Evolutionary conservation across 1,140 invertebrate genomes (phyloP).

Genomic region (Eriosoma lanigerum): DNA sequence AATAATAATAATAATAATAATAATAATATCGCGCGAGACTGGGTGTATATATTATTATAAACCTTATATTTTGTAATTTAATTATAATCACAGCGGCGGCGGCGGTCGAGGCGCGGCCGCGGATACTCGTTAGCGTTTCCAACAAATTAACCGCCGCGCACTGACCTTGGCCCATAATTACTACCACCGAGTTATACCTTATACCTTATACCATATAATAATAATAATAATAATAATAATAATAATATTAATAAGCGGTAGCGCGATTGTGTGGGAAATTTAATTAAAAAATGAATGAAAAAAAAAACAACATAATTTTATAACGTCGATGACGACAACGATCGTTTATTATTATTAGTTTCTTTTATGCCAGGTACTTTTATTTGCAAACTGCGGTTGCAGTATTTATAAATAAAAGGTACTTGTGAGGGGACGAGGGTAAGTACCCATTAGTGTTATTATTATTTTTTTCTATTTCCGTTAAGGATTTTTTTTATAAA

Average conservation of each 20-base stretch:
- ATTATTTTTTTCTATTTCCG: too few relatives aligned
- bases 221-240: too few relatives aligned
- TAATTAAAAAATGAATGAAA: constrained; percentile 28
- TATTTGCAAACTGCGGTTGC: too few relatives aligned
- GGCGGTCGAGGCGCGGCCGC: constrained; percentile 32
- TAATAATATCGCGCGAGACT: background rate
- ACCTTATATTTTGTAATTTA: constrained; percentile 31
- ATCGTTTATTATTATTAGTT: constrained; percentile 2
- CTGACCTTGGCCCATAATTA: constrained; percentile 37
- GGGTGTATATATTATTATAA: background rate
- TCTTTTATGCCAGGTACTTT: too few relatives aligned
- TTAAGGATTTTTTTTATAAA: too few relatives aligned
- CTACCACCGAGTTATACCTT: constrained; percentile 4
- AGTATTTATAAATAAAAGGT: too few relatives aligned
- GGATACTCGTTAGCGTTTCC: constrained; percentile 36
- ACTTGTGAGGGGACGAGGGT: background rate
- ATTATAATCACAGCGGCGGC: constrained; percentile 29
- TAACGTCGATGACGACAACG: background rate
- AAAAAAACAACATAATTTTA: background rate
- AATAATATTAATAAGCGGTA: background rate
- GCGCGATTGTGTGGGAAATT: constrained; percentile 25
- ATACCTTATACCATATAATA: too few relatives aligned
- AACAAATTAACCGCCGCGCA: constrained; percentile 3
- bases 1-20: constrained; percentile 42
- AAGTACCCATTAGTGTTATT: too few relatives aligned